Evolutionary conservation across 2,888 invertebrate species (phyloP).

Genomic region (Abscondita cerata): DNA sequence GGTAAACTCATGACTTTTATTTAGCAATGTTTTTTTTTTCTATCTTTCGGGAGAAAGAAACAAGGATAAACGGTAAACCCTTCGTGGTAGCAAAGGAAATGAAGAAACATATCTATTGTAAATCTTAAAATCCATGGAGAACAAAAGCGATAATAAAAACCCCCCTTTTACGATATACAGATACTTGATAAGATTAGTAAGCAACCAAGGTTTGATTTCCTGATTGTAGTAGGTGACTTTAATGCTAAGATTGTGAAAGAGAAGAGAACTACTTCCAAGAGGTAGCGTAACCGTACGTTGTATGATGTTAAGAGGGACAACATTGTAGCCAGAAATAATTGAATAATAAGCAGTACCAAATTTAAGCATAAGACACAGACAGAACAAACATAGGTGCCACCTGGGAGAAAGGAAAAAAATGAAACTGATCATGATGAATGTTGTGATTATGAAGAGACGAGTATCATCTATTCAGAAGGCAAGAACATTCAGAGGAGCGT

Average conservation of each 20-base stretch:
- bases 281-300: neutral
- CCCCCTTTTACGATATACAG: too few species aligned
- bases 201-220: too few species aligned
- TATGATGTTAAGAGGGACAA: conserved; percentile 19
- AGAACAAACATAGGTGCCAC: conserved; percentile 1
- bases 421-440: too few species aligned
- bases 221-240: too few species aligned
- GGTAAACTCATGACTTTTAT: too few species aligned
- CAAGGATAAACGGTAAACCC: neutral
- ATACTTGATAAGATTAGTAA: too few species aligned
- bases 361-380: neutral
- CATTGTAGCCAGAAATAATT: neutral
- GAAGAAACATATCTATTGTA: neutral
- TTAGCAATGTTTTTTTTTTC: too few species aligned
- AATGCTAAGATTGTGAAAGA: too few species aligned
- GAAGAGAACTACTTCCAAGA: too few species aligned
- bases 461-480: neutral
- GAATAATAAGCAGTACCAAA: conserved; percentile 6
- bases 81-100: neutral
- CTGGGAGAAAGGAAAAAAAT: neutral
- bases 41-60: neutral
- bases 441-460: too few species aligned
- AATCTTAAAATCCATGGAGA: too few species aligned
- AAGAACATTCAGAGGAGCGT: conserved; percentile 13
- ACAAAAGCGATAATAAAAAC: too few species aligned